Base-by-base conservation (phyloP, 2,113 vertebrate species). In the Jaculus jaculus region DNA sequence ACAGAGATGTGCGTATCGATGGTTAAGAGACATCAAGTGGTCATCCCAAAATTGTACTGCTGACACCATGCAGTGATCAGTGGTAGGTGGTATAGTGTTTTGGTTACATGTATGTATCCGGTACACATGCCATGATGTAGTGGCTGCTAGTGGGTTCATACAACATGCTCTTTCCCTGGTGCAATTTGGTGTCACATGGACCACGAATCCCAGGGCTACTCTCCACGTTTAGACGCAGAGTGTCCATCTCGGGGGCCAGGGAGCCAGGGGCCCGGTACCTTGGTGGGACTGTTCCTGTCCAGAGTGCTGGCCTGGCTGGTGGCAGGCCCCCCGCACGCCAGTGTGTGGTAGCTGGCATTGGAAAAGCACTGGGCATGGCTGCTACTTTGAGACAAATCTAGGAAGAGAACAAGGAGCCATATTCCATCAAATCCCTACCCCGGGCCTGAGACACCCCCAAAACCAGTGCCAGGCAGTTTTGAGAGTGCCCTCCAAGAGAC, bases 331-430 rank as follows among this genome's bases (percentile, higher is more conserved):
- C 98, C 99, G 94, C 99, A 99, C 37, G 98, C 98, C 97, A 99
- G 98, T 73, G 99, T 98, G 98, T 99, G 99, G 98, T 99, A 99
- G 97, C 99, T 99, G 94, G 99, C 99, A 95, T 99, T 99, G 98
- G 99, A 98, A 98, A 99, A 99, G 97, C 98, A 99, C 95, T 99
- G 99, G 87, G 98, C 97, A 58, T 97, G 98, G 97, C 98, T 73
- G 97, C 98, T 98, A 98, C 98, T 98, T 97, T 99, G 98, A 96
- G 98, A 98, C 73, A 98, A 90, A 96, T 99, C 99, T 98, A 98
- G 97, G 98, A 87, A 98, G 97, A 99, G 98, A 96, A 99, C 98
- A 98, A 98, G 98, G 97, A 92, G 95, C 96, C 98, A 98, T 96
- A 98, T 91, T 95, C 97, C 97, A 96, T 96, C 95, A 96, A 39